These are phyloP conservation scores for Sebastes cheni DNA, from an alignment of 2,797 vertebrate species.

Conservation along the genomic window DNA sequence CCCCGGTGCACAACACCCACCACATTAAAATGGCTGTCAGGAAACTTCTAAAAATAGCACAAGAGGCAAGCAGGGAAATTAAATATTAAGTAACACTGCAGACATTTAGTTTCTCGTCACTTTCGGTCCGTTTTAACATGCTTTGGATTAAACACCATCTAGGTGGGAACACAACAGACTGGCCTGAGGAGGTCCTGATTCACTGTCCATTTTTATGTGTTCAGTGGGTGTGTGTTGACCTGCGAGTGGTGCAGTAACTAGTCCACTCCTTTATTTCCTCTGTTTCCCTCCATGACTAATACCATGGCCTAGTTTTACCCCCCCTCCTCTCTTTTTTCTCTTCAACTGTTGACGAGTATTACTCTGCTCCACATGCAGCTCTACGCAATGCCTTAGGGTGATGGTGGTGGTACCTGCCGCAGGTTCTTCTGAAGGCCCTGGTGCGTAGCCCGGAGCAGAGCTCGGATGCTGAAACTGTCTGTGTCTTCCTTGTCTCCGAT, in stretches of 20 bases:
- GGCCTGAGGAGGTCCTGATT: neutral
- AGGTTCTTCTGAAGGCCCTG: conserved; percentile 93
- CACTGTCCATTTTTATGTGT: neutral
- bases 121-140: conserved; percentile 39
- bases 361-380: neutral
- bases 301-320: conserved; percentile 52
- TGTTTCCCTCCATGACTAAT: conserved; percentile 48
- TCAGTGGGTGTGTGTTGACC: conserved; percentile 28
- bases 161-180: neutral
- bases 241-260: conserved; percentile 20
- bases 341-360: neutral
- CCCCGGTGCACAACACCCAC: conserved; percentile 46
- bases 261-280: conserved; percentile 24
- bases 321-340: neutral
- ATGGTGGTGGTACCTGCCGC: conserved; percentile 85
- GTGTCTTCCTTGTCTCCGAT: conserved; percentile 96
- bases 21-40: conserved; percentile 66
- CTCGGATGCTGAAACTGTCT: conserved; percentile 96
- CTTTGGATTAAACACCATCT: conserved; percentile 13
- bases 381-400: neutral
- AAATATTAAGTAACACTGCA: conserved; percentile 77
- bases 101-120: conserved; percentile 58
- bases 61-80: conserved; percentile 55
- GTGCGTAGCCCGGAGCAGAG: conserved; percentile 92
- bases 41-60: conserved; percentile 75